Base-by-base conservation (phyloP, 2,797 vertebrate species). In the Setipinna tenuifilis region DNA sequence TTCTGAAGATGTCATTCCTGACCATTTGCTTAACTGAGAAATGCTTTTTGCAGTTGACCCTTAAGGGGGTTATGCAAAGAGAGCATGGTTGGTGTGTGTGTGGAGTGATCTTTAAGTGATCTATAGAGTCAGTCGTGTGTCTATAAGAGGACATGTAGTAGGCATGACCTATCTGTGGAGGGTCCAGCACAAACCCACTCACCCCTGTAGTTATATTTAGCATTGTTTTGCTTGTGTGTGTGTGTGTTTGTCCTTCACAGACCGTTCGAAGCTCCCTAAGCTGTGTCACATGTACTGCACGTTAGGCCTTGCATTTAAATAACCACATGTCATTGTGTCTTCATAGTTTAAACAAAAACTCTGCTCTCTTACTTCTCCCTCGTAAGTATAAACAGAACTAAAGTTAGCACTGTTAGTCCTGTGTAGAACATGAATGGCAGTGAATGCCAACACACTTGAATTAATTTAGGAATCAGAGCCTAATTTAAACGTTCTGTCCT, bases 141-240 rank as follows among this genome's bases (percentile, higher is more conserved):
- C 23, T 23, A 65, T 25, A 65, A 28, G 7, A 31, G 25, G 12
- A 35, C 14, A 17, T 7, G 16, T 23, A 17, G 31, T 2, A 75
- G 25, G 5, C 14, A 41, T 68, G 62, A 68, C 62, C 62, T 68
- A 12, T 10, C 23, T 25, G 10, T 68, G 62, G 23, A 28, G 62
- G 58, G 58, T 59, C 2, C 68, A 75, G 28, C 28, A 41, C 3
- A 35, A 75, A 75, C 68, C 16, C 68, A 35, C 68, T 75, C 68
- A 75, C 68, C 68, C 31, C 28, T 75, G 12, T 41, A 17, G 68
- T 19, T 75, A 75, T 75, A 35, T 75, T 35, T 75, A 75, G 68
- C 68, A 17, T 41, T 35, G 28, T 75, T 75, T 41, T 19, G 5
- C 14, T 71, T 71, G 68, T 35, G 25, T 35, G 65, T 71, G 25